A percentile compares a stretch with the other conserved stretches of the same genome.
phyloP scores from a whole-genome alignment of 2,888 invertebrate species.

The Clistopyga incitator region DNA sequence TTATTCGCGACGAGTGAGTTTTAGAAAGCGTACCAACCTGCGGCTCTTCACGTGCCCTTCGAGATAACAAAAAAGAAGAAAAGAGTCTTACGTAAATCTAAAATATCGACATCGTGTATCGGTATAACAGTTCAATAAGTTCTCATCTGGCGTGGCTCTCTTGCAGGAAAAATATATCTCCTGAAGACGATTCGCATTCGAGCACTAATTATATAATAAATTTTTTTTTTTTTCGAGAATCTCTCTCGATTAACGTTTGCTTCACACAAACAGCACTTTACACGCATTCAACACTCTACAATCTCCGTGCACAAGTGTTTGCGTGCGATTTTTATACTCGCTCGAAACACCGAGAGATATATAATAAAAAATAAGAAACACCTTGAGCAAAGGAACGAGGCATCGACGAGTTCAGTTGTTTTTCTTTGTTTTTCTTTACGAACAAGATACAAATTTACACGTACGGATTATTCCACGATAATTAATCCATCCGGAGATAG shows the following conservation, averaged over 20 bases:
- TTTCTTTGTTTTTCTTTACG: slow-evolving; percentile 39
- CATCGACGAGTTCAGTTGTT: slow-evolving; percentile 52
- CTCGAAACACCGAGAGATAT: slow-evolving; percentile 54
- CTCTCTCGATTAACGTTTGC: slow-evolving; percentile 27
- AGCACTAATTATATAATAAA: slow-evolving; percentile 51
- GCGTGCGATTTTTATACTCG: slow-evolving; percentile 27
- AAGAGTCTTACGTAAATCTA: slow-evolving; percentile 25
- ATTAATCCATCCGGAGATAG: slow-evolving; percentile 15
- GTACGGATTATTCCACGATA: slow-evolving; percentile 67
- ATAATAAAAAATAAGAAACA: slow-evolving; percentile 63
- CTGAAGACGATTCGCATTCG: slow-evolving; percentile 34
- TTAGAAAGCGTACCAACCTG: slow-evolving; percentile 70
- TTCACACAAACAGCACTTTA: slow-evolving; percentile 26
- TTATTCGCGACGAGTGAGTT: slow-evolving; percentile 68
- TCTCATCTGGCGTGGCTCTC: slow-evolving; percentile 1
- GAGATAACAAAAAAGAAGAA: slow-evolving; percentile 60
- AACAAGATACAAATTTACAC: slow-evolving; percentile 69
- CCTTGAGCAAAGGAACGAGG: slow-evolving; percentile 69
- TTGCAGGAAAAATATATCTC: slow-evolving; percentile 3
- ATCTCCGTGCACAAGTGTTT: slow-evolving; percentile 24
- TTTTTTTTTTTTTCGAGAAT: slow-evolving; percentile 32
- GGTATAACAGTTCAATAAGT: slow-evolving; percentile 54
- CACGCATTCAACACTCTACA: slow-evolving; percentile 43
- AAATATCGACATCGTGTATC: slow-evolving; percentile 50
- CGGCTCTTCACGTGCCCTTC: neutral